Conservation (phyloP, 2,888 invertebrate genomes). For the Tipula unca region DNA sequence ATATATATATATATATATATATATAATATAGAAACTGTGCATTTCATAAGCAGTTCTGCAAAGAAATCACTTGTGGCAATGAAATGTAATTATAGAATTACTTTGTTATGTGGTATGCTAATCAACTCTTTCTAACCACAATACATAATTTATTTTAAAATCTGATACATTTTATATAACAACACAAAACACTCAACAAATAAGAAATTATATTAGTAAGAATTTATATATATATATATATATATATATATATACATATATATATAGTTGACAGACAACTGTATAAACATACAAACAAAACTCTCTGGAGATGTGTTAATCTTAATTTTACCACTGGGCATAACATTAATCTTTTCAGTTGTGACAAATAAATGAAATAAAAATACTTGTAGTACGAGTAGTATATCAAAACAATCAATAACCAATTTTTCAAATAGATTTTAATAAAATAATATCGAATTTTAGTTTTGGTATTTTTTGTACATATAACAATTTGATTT, state of each 20-base stretch:
- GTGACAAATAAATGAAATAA: neutral
- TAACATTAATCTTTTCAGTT: neutral
- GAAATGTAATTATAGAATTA: too few relatives aligned
- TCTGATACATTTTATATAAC: neutral
- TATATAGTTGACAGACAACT: neutral
- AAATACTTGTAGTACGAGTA: neutral
- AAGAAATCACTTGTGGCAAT: too few relatives aligned
- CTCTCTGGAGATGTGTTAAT: neutral
- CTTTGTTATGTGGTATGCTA: too few relatives aligned
- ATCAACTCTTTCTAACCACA: too few relatives aligned
- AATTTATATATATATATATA: neutral
- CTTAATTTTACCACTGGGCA: neutral
- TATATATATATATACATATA: too few relatives aligned
- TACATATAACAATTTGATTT: neutral
- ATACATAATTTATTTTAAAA: neutral
- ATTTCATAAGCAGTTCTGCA: too few relatives aligned
- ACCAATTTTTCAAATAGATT: neutral
- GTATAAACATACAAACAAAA: neutral
- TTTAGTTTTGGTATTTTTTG: neutral
- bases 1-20: too few relatives aligned
- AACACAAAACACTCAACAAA: neutral
- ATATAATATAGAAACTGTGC: too few relatives aligned
- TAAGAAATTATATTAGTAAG: neutral
- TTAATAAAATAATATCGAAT: neutral
- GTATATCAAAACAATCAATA: neutral